Base-by-base conservation (phyloP, 2,888 invertebrate genomes). In the Cheilosia grossa region DNA sequence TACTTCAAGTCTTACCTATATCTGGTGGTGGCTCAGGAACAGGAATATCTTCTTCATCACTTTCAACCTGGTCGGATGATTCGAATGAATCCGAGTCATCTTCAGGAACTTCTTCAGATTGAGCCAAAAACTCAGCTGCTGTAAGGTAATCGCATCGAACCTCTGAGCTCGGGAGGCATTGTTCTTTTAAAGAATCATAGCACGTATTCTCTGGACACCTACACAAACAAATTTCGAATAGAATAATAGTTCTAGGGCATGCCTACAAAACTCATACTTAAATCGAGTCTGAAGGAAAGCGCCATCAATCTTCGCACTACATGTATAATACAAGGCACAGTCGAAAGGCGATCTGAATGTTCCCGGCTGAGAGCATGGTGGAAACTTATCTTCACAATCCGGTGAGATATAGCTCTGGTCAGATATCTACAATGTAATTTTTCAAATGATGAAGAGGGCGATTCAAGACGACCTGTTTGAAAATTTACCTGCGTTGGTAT, bases 281-380 rank as follows among this genome's bases (percentile, higher is more conserved):
- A 89, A 91, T 61, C 92, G 89, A 1, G 89, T 91, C 70, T 92
- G 92, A 72, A 90, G 87, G 82, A 91, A 91, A 6, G 88, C 89
- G 9, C 91, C 91, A 73, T 89, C 90, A 0, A 86, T 70, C 53
- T 90, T 90, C 30, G 89, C 83, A 27, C 89, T 90, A 82, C 93
- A 93, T 0, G 90, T 91, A 78, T 92, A 93, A 81, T 92, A 93
- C 13, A 92, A 74, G 0, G 89, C 88, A 66, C 92, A 92, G 82
- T 93, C 91, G 3, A 88, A 87, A n/a, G 90, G 89, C 2, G 91
- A 91, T 40, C 90, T 88, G 81, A 90, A 92, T 19, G 89, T 89
- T 44, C 92, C 92, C 54, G 90, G 89, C 56, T 88, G 87, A 4
- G 88, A 77, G 87, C 92, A 92, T 2, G 90, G 89, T 13, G 92